phyloP scores from a whole-genome alignment of 1,140 invertebrate genomes.

The Acyrthosiphon pisum region DNA sequence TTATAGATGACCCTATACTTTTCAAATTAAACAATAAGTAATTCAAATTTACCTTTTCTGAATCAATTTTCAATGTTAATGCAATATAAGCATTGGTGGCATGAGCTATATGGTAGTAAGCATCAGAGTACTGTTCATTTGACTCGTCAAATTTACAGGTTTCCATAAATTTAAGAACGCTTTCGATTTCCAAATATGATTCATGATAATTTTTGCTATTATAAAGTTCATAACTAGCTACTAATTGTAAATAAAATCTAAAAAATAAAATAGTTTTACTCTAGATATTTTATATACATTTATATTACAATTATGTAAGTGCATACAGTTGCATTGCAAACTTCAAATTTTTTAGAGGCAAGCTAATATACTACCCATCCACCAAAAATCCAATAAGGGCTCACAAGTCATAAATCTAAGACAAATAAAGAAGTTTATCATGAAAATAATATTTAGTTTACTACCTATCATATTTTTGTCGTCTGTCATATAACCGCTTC shows the following conservation, averaged over 20 bases:
- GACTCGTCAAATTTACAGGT: not conserved
- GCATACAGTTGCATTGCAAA: not conserved
- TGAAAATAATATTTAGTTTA: no score
- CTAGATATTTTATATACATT: not conserved
- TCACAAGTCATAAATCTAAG: not conserved
- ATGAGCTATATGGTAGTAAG: slow-evolving; percentile 4
- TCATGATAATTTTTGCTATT: not conserved
- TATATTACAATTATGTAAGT: not conserved
- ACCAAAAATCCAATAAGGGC: not conserved
- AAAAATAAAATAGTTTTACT: not conserved
- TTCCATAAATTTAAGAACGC: not conserved
- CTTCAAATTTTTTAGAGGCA: not conserved
- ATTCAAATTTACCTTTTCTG: slow-evolving; percentile 22
- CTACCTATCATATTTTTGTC: not conserved
- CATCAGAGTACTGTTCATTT: not conserved
- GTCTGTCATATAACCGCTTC: not conserved
- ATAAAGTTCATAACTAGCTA: slow-evolving; percentile 21
- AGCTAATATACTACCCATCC: not conserved
- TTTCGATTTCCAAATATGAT: slow-evolving; percentile 34
- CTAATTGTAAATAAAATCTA: slow-evolving; percentile 24
- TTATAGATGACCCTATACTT: no score
- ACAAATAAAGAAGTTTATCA: not conserved
- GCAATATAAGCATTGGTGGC: slow-evolving; percentile 27
- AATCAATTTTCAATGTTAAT: not conserved
- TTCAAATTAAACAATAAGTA: not conserved